Evolutionary conservation across 2,888 invertebrate genomes (phyloP), one percentile per base, ranked within the genome.

Genomic region (Andrena chrysosceles): DNA sequence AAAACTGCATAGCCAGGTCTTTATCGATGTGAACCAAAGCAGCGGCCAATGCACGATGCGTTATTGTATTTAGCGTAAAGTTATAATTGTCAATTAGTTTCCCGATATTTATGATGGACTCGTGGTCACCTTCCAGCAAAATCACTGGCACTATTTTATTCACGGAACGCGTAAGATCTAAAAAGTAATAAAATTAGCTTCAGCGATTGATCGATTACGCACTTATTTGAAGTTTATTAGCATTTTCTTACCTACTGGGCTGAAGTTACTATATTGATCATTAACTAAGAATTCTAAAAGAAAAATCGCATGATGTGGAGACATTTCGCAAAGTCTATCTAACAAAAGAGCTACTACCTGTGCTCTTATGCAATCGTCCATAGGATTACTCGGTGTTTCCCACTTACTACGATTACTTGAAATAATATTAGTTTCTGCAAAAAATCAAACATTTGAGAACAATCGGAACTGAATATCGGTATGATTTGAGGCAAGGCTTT

Each of bases 211-310:
- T 10, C 0, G 20, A 16, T 31, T 31, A 5, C 10, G 7, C 29
- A 16, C 0, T 35, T 35, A 1, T 49, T 13, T 31, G 1, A 23
- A 52, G 7, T 52, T 7, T 52, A 48, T 42, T 42, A 13, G 7
- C 16, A 49, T 42, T 5, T 4, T 75, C 87, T 90, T 84, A 93
- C 92, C 92, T 87, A 93, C 87, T 54, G 92, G 93, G 67, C 85
- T 69, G 83, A 85, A 87, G 77, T 79, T 83, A 31, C 75, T 87
- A 35, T 59, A 66, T 66, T 93, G 93, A 83, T 92, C 90, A 35
- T 26, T n/a, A 6, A 91, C 42, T 62, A 93, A 74, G 72, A 87
- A 88, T 54, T 90, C 75, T 29, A 91, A 90, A 26, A 93, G 77
- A 6, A 76, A 83, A 49, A 88, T 81, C 6, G 91, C 93, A 52